A percentile compares a stretch with the other conserved stretches of the same genome.
Evolutionary conservation across 1,140 invertebrate genomes (phyloP).

Genomic region (Proctacanthus coquilletti): DNA sequence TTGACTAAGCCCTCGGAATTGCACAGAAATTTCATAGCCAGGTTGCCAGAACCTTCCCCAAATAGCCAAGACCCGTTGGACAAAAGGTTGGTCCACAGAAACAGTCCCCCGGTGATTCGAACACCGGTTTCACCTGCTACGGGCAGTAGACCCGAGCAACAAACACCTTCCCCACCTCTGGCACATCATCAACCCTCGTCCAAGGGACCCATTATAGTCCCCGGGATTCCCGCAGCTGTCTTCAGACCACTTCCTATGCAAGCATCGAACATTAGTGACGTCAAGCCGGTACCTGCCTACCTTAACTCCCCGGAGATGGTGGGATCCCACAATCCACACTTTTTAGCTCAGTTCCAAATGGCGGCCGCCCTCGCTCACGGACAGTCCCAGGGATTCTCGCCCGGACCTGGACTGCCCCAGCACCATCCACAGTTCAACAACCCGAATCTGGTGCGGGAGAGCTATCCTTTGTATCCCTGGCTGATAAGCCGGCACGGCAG

Average conservation of each 20-base stretch:
- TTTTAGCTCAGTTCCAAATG: conserved; percentile 51
- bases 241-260: conserved; percentile 23
- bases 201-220: conserved; percentile 16
- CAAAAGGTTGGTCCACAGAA: too few relatives aligned
- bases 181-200: conserved; percentile 13
- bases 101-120: too few relatives aligned
- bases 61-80: too few relatives aligned
- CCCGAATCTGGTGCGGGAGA: conserved; percentile 50
- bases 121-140: too few relatives aligned
- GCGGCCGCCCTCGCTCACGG: conserved; percentile 41
- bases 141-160: too few relatives aligned
- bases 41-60: too few relatives aligned
- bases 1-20: too few relatives aligned
- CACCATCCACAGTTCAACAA: conserved; percentile 39
- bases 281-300: conserved; percentile 34
- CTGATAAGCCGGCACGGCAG: conserved; percentile 72
- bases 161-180: conserved; percentile 11
- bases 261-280: conserved; percentile 22
- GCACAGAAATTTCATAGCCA: too few relatives aligned
- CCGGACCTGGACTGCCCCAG: conserved; percentile 33
- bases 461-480: conserved; percentile 84
- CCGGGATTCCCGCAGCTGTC: conserved; percentile 23
- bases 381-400: too few relatives aligned
- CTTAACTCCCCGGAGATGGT: conserved; percentile 42
- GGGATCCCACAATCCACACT: conserved; percentile 47